These are phyloP conservation scores for Hyperoplus lanceolatus DNA, from an alignment of 2,797 vertebrate species.

Conservation along the genomic window DNA sequence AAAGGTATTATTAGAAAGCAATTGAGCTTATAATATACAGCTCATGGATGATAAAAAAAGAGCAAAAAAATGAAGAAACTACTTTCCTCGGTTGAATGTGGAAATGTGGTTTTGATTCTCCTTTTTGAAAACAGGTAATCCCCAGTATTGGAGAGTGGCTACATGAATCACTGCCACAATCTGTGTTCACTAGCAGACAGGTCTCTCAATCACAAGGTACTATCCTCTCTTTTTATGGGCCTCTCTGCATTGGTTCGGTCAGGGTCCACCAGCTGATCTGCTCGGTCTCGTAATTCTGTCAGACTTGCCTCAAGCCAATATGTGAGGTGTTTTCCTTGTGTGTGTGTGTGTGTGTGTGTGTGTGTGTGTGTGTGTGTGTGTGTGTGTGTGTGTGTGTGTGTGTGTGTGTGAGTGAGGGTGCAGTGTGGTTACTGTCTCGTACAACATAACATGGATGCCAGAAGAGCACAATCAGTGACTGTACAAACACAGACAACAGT, in stretches of 20 bases:
- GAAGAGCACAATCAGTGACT: slow-evolving; percentile 23
- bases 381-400: too few relatives aligned
- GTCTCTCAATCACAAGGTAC: neutral
- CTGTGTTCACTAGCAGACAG: slow-evolving; percentile 5
- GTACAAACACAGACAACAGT: slow-evolving; percentile 35
- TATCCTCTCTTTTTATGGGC: neutral
- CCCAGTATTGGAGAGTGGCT: neutral
- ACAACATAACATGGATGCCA: slow-evolving; percentile 16
- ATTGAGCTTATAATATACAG: neutral
- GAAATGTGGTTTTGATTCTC: slow-evolving; percentile 8
- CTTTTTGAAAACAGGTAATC: neutral
- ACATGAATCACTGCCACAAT: neutral
- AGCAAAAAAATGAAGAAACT: neutral
- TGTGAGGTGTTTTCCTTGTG: slow-evolving; percentile 23
- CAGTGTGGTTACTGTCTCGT: slow-evolving; percentile 4
- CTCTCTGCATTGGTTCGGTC: slow-evolving; percentile 35
- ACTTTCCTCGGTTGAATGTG: neutral
- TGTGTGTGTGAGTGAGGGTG: neutral
- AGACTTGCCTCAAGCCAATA: slow-evolving; percentile 47
- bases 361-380: too few relatives aligned
- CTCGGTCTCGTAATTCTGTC: slow-evolving; percentile 56
- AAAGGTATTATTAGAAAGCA: neutral
- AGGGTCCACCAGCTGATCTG: slow-evolving; percentile 25
- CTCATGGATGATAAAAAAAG: neutral
- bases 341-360: neutral